Conservation (phyloP, 2,797 vertebrate species). For the Premnoplex brunnescens region DNA sequence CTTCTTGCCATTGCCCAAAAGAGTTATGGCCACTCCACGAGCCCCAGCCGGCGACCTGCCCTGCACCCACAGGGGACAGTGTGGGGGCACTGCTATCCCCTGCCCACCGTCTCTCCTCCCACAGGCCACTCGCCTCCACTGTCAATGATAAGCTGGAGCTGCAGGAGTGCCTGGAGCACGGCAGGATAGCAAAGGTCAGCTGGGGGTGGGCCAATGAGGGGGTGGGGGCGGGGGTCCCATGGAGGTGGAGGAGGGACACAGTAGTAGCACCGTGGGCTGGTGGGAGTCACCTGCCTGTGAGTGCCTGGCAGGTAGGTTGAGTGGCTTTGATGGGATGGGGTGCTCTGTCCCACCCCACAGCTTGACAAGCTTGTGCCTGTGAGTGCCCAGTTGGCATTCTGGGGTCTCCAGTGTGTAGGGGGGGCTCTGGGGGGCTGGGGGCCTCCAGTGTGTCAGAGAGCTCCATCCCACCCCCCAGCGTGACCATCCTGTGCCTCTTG, state of each 20-base stretch:
- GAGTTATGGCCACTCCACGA: fast-evolving
- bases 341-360: background rate
- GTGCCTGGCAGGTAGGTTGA: too few relatives aligned
- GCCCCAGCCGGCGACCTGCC: background rate
- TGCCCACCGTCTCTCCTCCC: background rate
- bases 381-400: background rate
- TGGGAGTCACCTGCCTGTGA: background rate
- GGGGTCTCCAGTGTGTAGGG: background rate
- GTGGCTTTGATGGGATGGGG: background rate
- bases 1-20: background rate
- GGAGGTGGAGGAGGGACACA: too few relatives aligned
- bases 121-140: constrained; percentile 89
- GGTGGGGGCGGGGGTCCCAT: fast-evolving
- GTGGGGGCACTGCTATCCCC: background rate
- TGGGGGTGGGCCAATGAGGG: background rate
- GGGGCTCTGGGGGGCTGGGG: background rate
- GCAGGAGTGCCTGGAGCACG: constrained; percentile 95
- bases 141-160: constrained; percentile 91
- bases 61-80: fast-evolving
- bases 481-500: background rate
- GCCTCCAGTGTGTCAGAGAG: too few relatives aligned
- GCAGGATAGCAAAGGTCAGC: constrained; percentile 94
- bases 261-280: background rate
- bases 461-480: fast-evolving
- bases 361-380: background rate